Base-by-base conservation (phyloP, 2,888 invertebrate species). In the Caenorhabditis sp. region DNA sequence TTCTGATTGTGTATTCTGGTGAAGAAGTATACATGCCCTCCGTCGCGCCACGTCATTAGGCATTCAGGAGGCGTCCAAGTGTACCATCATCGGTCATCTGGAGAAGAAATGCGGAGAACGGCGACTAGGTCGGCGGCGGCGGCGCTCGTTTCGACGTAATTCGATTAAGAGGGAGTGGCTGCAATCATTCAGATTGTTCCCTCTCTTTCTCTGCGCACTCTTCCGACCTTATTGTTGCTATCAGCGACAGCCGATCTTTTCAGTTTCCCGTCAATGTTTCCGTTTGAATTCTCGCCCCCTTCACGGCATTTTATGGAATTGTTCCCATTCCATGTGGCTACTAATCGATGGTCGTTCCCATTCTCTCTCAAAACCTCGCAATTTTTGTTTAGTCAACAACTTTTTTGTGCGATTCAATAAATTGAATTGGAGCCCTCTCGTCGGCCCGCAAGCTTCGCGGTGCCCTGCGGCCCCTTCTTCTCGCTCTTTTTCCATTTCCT, bases 351-450 rank as follows among this genome's bases (percentile, higher is more conserved):
- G 11, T 55, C 22, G n/a, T 46, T 55, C 53, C 20, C 27, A 13
- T 52, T 45, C 53, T 37, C 46, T 30, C 26, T 71, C 26, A 46
- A 62, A 35, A 61, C 52, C 46, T 55, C 30, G 20, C 27, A n/a
- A 35, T 61, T 53, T 52, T 59, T 59, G 35, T 59, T 62, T 71
- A 55, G 59, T 61, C 61, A 71, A 71, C 59, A 71, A 66, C 58
- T 68, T 68, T 68, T 59, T 50, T 68, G 56, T 62, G 55, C 71
- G 45, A 61, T 71, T 71, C 61, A 46, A 71, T 62, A 71, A 61
- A 61, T 71, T 71, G 61, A 62, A 61, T 71, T 71, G 53, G 55
- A 71, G 55, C 46, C 63, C 56, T 62, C 63, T 50, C 58, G 52
- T 68, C 35, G 59, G 35, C 35, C 52, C 17, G 52, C 52, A 43